Evolutionary conservation across 1,140 invertebrate species (phyloP).

Genomic region (Drosophila eugracilis): DNA sequence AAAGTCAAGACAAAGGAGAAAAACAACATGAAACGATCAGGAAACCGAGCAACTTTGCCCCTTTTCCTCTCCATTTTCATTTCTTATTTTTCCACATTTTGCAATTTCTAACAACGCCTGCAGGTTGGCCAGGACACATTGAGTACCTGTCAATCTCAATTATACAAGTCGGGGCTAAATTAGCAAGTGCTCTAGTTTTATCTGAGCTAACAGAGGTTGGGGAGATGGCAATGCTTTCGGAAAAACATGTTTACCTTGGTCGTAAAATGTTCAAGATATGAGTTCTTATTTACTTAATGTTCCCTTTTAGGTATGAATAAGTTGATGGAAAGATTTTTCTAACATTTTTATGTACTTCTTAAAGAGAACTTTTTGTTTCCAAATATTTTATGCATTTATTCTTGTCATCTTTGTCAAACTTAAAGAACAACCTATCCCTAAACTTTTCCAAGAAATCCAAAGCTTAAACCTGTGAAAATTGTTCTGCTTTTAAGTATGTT

Average conservation of each 20-base stretch:
- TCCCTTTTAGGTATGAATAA: too few relatives aligned
- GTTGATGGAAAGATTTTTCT: too few relatives aligned
- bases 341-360: too few relatives aligned
- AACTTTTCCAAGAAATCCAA: too few relatives aligned
- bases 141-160: slow-evolving; percentile 61
- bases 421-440: too few relatives aligned
- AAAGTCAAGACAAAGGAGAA: slow-evolving; percentile 45
- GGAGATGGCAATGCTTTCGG: background rate
- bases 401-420: too few relatives aligned
- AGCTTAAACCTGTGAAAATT: background rate
- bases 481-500: slow-evolving; percentile 1
- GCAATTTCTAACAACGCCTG: slow-evolving; percentile 13
- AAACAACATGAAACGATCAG: too few relatives aligned
- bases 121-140: slow-evolving; percentile 30
- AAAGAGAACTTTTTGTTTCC: too few relatives aligned
- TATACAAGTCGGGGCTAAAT: slow-evolving; percentile 25
- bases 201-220: background rate
- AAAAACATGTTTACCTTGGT: background rate
- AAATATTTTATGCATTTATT: too few relatives aligned
- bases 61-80: slow-evolving; percentile 5
- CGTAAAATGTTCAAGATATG: too few relatives aligned
- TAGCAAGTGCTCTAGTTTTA: slow-evolving; percentile 2
- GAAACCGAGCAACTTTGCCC: slow-evolving; percentile 40
- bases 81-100: background rate
- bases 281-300: too few relatives aligned